Evolutionary conservation across 2,888 invertebrate species (phyloP).

Genomic region (Electrophaes corylata): DNA sequence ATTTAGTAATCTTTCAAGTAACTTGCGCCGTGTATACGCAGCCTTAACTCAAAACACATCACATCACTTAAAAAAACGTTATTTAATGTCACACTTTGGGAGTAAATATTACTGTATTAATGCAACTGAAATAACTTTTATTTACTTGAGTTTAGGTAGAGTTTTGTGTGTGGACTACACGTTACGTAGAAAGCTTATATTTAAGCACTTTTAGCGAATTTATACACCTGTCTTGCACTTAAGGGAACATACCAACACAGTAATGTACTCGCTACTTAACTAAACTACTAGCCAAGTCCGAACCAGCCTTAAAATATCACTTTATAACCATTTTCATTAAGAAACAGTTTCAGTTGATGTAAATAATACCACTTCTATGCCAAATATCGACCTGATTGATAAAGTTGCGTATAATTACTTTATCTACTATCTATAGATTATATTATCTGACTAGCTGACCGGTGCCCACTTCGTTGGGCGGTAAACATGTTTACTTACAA

Average conservation of each 20-base stretch:
- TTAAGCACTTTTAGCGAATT: no score
- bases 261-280: neutral
- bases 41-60: neutral
- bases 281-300: neutral
- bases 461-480: no score
- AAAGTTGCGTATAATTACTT: slow-evolving; percentile 10
- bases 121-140: neutral
- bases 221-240: no score
- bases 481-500: no score
- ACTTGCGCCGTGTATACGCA: neutral
- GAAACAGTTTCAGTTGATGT: neutral
- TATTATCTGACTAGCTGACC: no score
- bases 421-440: slow-evolving; percentile 17
- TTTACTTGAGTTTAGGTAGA: neutral
- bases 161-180: neutral
- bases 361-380: neutral
- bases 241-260: neutral
- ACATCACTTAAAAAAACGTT: neutral
- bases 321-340: neutral
- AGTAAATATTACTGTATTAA: no score
- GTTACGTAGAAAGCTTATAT: no score
- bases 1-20: neutral
- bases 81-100: no score
- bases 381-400: slow-evolving; percentile 20
- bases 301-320: neutral